These are phyloP conservation scores for Odontothrips loti DNA, from an alignment of 2,888 invertebrate species.

Conservation along the genomic window DNA sequence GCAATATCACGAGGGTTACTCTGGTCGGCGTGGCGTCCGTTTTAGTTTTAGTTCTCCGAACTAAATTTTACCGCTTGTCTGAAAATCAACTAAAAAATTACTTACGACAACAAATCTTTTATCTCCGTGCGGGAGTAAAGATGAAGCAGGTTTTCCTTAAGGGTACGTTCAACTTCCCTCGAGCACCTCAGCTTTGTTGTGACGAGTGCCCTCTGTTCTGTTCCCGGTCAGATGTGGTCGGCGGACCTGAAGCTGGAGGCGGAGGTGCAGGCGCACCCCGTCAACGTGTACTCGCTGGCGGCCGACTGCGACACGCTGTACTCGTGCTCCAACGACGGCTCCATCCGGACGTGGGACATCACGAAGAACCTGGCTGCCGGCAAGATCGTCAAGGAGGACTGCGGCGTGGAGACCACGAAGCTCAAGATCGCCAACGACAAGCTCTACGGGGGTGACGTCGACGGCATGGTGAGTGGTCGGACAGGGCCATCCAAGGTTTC, in stretches of 20 bases:
- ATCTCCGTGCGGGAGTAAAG: too few species aligned
- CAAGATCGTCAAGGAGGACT: slow-evolving; percentile 41
- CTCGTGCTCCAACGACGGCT: slow-evolving; percentile 62
- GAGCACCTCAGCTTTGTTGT: too few species aligned
- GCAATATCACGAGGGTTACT: too few species aligned
- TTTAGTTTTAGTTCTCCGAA: too few species aligned
- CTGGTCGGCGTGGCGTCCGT: too few species aligned
- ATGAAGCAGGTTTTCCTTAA: too few species aligned
- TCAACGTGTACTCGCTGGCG: slow-evolving; percentile 59
- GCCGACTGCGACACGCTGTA: slow-evolving; percentile 53
- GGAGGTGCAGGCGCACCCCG: slow-evolving; percentile 55
- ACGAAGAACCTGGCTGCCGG: slow-evolving; percentile 47
- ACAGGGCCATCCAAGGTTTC: slow-evolving; percentile 1
- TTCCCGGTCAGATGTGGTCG: slow-evolving; percentile 49
- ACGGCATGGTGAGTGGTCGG: slow-evolving; percentile 54
- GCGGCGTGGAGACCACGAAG: slow-evolving; percentile 50
- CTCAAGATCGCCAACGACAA: slow-evolving; percentile 45
- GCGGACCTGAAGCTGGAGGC: slow-evolving; percentile 47
- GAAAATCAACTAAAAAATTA: too few species aligned
- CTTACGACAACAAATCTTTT: too few species aligned
- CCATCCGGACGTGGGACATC: slow-evolving; percentile 56
- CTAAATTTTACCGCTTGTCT: too few species aligned
- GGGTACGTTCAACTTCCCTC: too few species aligned
- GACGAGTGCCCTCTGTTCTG: too few species aligned
- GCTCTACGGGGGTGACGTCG: slow-evolving; percentile 59